Percentiles rank a stretch among this genome's conserved stretches.
phyloP scores from a whole-genome alignment of 2,888 invertebrate species.

The Subacronicta megacephala region DNA sequence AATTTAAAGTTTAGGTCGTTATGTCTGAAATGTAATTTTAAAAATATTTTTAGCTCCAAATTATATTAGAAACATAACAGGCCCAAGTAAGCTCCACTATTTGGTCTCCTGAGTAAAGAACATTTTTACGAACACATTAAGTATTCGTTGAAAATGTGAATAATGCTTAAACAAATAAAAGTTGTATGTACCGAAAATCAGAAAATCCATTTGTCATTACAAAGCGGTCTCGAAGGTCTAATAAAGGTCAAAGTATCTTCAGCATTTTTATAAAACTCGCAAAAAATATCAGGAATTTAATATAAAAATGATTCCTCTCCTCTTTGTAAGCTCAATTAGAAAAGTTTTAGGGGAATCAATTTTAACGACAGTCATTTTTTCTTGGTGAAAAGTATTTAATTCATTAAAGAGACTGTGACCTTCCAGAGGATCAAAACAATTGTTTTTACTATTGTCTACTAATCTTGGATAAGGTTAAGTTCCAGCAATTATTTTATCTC shows the following conservation, averaged over 20 bases:
- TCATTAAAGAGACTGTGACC: too few relatives aligned
- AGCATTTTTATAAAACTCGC: conserved; percentile 43
- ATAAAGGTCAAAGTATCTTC: conserved; percentile 37
- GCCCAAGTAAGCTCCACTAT: neutral
- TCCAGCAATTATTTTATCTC: too few relatives aligned
- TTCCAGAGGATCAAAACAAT: too few relatives aligned
- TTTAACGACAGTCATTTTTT: conserved; percentile 38
- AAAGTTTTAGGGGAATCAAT: conserved; percentile 40
- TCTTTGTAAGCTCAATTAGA: conserved; percentile 52
- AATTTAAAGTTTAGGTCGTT: too few relatives aligned
- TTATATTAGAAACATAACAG: too few relatives aligned
- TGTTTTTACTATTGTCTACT: too few relatives aligned
- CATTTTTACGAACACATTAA: neutral
- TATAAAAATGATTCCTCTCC: conserved; percentile 49
- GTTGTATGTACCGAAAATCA: conserved; percentile 12
- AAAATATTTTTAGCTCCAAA: too few relatives aligned
- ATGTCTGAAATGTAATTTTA: too few relatives aligned
- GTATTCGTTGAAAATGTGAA: neutral
- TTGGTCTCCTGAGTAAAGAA: neutral
- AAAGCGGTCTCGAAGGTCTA: conserved; percentile 14
- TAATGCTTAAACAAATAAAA: conserved; percentile 11
- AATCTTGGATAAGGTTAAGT: too few relatives aligned
- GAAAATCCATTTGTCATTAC: conserved; percentile 31
- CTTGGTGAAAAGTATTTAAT: conserved; percentile 27
- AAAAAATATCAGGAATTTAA: conserved; percentile 62